Percentiles rank a stretch among this genome's conserved stretches.
Conservation (phyloP, 1,140 invertebrate species). For the Teleogryllus occipitalis region DNA sequence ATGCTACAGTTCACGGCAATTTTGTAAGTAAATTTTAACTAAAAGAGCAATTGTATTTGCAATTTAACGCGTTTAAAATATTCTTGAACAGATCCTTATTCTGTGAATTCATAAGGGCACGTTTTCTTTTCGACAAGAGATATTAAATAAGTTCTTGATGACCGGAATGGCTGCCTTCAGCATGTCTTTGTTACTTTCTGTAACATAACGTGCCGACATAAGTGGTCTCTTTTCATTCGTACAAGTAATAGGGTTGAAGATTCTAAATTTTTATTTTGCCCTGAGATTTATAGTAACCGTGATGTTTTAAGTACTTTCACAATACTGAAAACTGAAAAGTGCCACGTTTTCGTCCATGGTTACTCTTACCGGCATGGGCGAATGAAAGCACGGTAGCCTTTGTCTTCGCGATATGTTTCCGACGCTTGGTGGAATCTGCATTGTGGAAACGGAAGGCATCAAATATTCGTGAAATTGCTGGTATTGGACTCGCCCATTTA, state of each 20-base stretch:
- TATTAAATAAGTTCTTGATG: neutral
- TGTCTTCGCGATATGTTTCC: neutral
- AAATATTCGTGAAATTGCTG: neutral
- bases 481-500: neutral
- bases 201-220: too few species aligned
- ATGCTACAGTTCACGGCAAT: neutral
- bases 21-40: neutral
- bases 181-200: too few species aligned
- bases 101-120: too few species aligned
- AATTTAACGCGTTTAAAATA: neutral
- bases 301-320: too few species aligned
- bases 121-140: neutral
- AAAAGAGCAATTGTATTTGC: neutral
- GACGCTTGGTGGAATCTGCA: neutral
- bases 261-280: too few species aligned
- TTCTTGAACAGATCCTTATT: neutral
- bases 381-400: neutral
- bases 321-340: too few species aligned
- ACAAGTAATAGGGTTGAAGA: too few species aligned
- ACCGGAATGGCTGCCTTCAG: neutral
- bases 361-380: neutral
- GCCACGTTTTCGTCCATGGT: too few species aligned
- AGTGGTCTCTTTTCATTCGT: too few species aligned
- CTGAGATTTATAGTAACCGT: too few species aligned
- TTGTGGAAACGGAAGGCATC: neutral